These are phyloP conservation scores for Artibeus lituratus DNA, from an alignment of 2,797 vertebrate genomes.

Conservation along the genomic window DNA sequence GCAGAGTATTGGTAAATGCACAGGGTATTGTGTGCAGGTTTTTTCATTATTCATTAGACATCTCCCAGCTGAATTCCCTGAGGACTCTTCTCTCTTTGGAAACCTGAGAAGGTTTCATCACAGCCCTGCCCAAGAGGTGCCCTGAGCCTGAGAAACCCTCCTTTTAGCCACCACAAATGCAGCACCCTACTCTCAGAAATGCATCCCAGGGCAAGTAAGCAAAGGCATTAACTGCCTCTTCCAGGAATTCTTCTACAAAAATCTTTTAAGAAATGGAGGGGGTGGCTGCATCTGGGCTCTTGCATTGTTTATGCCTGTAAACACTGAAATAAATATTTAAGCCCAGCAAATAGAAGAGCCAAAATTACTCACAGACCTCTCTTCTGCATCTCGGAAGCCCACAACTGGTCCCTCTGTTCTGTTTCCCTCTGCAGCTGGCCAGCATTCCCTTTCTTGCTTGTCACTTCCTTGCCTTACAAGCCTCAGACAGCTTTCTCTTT, in stretches of 20 bases:
- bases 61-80: background rate
- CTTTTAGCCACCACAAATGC: background rate
- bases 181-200: slow-evolving; percentile 47
- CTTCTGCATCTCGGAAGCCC: background rate
- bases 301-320: slow-evolving; percentile 37
- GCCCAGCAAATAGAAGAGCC: background rate
- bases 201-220: background rate
- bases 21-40: background rate
- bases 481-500: background rate
- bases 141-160: background rate
- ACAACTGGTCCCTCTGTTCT: background rate
- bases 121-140: background rate
- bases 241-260: slow-evolving; percentile 52
- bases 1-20: background rate
- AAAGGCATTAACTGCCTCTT: slow-evolving; percentile 52
- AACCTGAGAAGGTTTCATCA: background rate
- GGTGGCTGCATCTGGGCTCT: background rate
- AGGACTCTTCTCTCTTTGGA: background rate
- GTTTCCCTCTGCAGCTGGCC: background rate
- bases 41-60: background rate
- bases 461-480: background rate
- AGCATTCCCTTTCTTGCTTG: background rate
- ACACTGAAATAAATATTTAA: slow-evolving; percentile 53
- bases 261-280: slow-evolving; percentile 49
- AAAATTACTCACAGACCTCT: background rate